Evolutionary conservation across 2,888 invertebrate species (phyloP).

Genomic region (Lithophane socia): DNA sequence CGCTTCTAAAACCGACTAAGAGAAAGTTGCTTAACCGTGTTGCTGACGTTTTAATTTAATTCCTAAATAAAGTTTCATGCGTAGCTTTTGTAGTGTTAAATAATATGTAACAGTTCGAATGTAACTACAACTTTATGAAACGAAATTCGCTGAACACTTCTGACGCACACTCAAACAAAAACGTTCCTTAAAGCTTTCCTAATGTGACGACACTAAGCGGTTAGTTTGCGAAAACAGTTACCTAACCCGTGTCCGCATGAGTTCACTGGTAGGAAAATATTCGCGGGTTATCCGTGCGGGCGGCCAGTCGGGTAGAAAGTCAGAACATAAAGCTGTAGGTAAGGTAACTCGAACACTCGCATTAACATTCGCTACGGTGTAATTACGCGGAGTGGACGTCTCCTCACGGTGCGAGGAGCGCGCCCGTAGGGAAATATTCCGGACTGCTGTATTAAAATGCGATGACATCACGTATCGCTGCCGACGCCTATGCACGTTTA

Average conservation of each 20-base stretch:
- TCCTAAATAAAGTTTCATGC: conserved; percentile 1
- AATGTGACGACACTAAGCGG: conserved; percentile 38
- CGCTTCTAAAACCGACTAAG: conserved; percentile 38
- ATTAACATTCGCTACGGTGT: conserved; percentile 67
- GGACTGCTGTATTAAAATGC: conserved; percentile 69
- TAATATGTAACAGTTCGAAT: conserved; percentile 18
- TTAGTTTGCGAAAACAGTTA: conserved; percentile 51
- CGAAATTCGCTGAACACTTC: conserved; percentile 15
- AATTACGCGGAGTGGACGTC: conserved; percentile 75
- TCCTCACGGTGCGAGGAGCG: conserved; percentile 26
- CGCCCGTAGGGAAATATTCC: conserved; percentile 70
- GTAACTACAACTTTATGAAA: conserved; percentile 28
- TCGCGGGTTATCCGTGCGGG: conserved; percentile 26
- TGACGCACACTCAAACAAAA: conserved; percentile 21
- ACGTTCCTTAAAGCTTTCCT: conserved; percentile 31
- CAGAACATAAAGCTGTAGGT: conserved; percentile 45
- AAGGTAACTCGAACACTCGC: conserved; percentile 45
- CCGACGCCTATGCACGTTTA: conserved; percentile 6
- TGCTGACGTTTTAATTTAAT: conserved; percentile 38
- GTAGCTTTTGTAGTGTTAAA: conserved; percentile 15
- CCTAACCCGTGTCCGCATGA: conserved; percentile 40
- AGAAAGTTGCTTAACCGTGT: conserved; percentile 9
- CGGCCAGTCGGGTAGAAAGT: conserved; percentile 39
- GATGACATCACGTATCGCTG: conserved; percentile 66
- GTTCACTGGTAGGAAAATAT: conserved; percentile 42